Evolutionary conservation across 2,888 invertebrate genomes (phyloP).

Genomic region (Phlogophora meticulosa): DNA sequence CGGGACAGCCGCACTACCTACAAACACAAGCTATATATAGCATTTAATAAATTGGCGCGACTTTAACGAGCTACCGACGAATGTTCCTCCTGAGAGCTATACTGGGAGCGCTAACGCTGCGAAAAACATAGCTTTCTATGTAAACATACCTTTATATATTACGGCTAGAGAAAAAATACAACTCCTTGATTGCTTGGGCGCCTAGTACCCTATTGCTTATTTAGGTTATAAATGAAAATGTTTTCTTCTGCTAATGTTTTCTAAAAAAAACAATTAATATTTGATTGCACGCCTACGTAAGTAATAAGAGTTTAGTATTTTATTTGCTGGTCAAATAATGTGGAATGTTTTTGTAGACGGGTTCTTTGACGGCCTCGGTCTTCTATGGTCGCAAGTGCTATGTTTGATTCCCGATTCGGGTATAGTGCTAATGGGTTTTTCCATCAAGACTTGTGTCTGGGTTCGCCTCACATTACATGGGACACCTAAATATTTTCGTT

Average conservation of each 20-base stretch:
- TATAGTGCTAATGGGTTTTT: too few species aligned
- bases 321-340: constrained; percentile 16
- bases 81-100: constrained; percentile 77
- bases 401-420: too few species aligned
- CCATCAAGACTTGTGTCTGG: too few species aligned
- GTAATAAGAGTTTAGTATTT: constrained; percentile 10
- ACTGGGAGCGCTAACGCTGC: constrained; percentile 53
- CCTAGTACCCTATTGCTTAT: constrained; percentile 50
- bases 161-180: constrained; percentile 49
- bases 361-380: constrained; percentile 27
- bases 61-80: constrained; percentile 73
- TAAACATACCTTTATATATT: constrained; percentile 58
- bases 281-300: constrained; percentile 14
- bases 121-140: constrained; percentile 59
- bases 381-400: too few species aligned
- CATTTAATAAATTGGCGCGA: constrained; percentile 76
- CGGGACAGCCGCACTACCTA: constrained; percentile 54
- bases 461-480: too few species aligned
- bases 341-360: constrained; percentile 3
- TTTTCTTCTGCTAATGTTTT: constrained; percentile 27
- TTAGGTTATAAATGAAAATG: constrained; percentile 39
- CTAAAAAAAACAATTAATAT: constrained; percentile 42
- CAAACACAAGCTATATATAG: constrained; percentile 70
- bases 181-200: constrained; percentile 41
- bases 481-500: too few species aligned